These are phyloP conservation scores for Megaceryle alcyon DNA, from an alignment of 2,797 vertebrate species.

Conservation along the genomic window DNA sequence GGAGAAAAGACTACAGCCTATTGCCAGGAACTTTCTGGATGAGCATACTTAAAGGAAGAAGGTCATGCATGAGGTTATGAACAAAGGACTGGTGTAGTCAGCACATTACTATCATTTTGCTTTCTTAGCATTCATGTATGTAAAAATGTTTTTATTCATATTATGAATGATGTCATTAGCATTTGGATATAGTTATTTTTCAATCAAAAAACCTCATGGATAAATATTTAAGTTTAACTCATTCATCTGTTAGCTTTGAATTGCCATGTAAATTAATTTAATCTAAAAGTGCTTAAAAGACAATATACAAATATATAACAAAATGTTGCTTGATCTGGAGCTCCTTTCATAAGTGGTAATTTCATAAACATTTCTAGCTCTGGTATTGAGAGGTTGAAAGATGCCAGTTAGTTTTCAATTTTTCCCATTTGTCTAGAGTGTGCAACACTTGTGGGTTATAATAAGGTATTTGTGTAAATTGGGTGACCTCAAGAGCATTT, in stretches of 20 bases:
- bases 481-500: background rate
- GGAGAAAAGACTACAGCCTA: background rate
- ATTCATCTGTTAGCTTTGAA: background rate
- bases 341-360: background rate
- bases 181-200: background rate
- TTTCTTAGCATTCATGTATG: background rate
- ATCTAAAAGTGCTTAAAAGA: background rate
- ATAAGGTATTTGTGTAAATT: background rate
- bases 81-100: background rate
- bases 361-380: background rate
- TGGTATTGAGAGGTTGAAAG: background rate
- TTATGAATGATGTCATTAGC: background rate
- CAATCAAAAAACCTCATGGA: background rate
- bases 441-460: background rate
- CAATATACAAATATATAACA: background rate
- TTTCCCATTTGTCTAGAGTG: background rate
- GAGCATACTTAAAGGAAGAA: background rate
- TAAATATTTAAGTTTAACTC: background rate
- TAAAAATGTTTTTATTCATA: background rate
- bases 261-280: background rate
- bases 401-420: background rate
- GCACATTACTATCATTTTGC: background rate
- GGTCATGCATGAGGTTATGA: background rate
- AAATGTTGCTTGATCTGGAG: background rate
- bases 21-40: background rate